Conservation (phyloP, 2,113 vertebrate species). For the Sapayoa aenigma region DNA sequence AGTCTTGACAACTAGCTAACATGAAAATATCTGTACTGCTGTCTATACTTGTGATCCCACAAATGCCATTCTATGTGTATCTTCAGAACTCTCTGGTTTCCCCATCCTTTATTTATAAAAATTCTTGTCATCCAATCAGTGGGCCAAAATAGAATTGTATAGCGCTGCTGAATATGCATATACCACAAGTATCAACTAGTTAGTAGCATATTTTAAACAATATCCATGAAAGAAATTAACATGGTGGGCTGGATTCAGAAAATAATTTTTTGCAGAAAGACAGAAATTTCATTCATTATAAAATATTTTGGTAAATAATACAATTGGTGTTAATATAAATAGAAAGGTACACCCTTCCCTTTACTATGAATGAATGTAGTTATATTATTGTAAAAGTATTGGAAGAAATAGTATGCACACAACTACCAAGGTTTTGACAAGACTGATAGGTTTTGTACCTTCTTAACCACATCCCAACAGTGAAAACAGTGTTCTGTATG, state of each 20-base stretch:
- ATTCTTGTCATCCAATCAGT: slow-evolving; percentile 27
- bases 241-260: background rate
- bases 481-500: background rate
- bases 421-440: background rate
- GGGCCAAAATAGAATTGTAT: slow-evolving; percentile 1
- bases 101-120: slow-evolving; percentile 25
- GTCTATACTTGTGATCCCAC: slow-evolving; percentile 55
- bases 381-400: background rate
- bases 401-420: background rate
- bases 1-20: slow-evolving; percentile 56
- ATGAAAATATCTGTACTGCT: slow-evolving; percentile 54
- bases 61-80: slow-evolving; percentile 6
- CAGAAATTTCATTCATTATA: background rate
- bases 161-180: slow-evolving; percentile 30
- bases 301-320: background rate
- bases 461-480: background rate
- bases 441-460: background rate
- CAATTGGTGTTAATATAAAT: background rate
- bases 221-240: background rate
- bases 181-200: background rate
- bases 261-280: background rate
- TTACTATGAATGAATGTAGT: background rate
- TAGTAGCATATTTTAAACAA: background rate
- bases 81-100: slow-evolving; percentile 47
- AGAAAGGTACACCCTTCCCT: background rate